Evolutionary conservation across 2,797 vertebrate genomes (phyloP).

Genomic region (Girardinus metallicus): DNA sequence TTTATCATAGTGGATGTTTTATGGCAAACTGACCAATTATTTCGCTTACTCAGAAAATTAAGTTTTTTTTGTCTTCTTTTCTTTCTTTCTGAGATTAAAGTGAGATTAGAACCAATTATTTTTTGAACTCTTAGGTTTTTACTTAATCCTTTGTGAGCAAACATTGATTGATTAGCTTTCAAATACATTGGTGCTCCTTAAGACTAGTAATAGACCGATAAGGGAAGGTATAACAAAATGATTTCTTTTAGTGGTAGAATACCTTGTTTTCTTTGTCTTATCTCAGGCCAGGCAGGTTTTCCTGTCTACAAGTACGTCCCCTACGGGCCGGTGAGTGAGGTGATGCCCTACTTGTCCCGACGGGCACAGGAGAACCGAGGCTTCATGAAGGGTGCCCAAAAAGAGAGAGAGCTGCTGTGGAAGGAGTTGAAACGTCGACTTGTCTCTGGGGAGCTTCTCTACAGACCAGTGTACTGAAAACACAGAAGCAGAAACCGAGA

Average conservation of each 20-base stretch:
- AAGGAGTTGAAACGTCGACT: constrained; percentile 86
- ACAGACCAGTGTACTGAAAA: constrained; percentile 68
- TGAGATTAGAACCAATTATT: not conserved
- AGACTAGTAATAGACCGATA: not conserved
- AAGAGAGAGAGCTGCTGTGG: constrained; percentile 88
- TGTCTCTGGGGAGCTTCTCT: constrained; percentile 77
- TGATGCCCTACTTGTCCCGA: constrained; percentile 92
- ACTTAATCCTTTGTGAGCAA: not conserved
- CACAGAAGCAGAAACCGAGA: constrained; percentile 33
- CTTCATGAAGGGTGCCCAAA: constrained; percentile 84
- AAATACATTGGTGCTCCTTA: not conserved
- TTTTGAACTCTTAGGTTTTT: not conserved
- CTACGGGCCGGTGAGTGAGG: constrained; percentile 89
- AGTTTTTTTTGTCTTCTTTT: not conserved
- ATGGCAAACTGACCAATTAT: not conserved
- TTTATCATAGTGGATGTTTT: not conserved
- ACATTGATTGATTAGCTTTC: not conserved
- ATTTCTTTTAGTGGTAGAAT: constrained; percentile 3
- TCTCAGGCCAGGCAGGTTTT: constrained; percentile 89
- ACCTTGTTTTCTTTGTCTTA: not conserved
- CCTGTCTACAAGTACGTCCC: constrained; percentile 95
- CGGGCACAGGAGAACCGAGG: constrained; percentile 91
- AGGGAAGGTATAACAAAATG: not conserved
- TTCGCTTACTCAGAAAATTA: not conserved
- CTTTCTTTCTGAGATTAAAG: not conserved